These are phyloP conservation scores for Ennomos quercinarius DNA, from an alignment of 2,888 invertebrate genomes.

Conservation along the genomic window DNA sequence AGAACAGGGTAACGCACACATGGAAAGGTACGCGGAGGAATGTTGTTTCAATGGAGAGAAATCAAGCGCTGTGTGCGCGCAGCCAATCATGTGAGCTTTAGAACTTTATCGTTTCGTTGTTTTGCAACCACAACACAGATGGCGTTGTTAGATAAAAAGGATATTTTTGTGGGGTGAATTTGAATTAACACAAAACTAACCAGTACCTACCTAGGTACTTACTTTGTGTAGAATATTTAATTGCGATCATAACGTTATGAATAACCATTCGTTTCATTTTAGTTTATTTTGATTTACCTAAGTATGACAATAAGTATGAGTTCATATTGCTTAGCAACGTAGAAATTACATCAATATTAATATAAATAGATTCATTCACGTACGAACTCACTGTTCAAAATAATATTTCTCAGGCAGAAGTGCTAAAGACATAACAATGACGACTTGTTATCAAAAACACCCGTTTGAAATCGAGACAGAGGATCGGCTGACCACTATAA, in stretches of 20 bases:
- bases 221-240: background rate
- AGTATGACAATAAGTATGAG: no score
- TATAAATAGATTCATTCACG: no score
- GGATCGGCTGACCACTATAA: constrained; percentile 86
- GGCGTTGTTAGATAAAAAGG: constrained; percentile 54
- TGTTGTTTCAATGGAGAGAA: constrained; percentile 85
- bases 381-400: background rate
- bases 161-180: constrained; percentile 53
- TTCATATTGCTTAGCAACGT: no score
- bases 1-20: constrained; percentile 78
- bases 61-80: constrained; percentile 75
- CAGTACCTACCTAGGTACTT: no score
- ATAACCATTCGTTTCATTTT: no score
- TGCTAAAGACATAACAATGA: constrained; percentile 47
- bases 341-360: no score
- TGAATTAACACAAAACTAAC: constrained; percentile 4
- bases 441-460: constrained; percentile 79
- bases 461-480: constrained; percentile 80
- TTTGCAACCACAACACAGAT: constrained; percentile 63
- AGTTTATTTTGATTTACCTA: no score
- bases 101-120: constrained; percentile 62
- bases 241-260: no score
- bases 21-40: constrained; percentile 79
- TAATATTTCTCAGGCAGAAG: constrained; percentile 4
- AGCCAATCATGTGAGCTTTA: constrained; percentile 75